Conservation (phyloP, 1,140 invertebrate genomes). For the Pararge aegeria region DNA sequence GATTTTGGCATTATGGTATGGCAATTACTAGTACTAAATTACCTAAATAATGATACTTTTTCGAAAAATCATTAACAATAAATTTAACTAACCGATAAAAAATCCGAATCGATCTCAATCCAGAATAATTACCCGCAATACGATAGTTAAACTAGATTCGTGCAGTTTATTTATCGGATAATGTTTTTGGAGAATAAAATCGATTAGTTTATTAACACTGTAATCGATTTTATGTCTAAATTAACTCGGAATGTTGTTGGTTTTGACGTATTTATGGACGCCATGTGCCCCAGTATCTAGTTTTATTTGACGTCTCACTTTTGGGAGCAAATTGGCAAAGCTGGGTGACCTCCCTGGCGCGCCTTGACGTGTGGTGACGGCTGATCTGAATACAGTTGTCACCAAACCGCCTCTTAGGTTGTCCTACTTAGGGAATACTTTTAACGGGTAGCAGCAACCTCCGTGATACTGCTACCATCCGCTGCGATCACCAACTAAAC, state of each 20-base stretch:
- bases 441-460: no score
- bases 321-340: no score
- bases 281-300: background rate
- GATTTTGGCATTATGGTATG: no score
- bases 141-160: background rate
- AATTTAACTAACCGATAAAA: background rate
- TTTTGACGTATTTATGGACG: background rate
- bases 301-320: background rate
- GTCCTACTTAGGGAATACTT: no score
- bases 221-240: conserved; percentile 1
- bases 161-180: conserved; percentile 1
- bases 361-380: no score
- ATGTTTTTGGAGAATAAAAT: conserved; percentile 3
- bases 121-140: background rate
- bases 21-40: no score
- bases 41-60: no score
- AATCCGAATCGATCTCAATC: background rate
- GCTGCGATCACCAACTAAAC: no score
- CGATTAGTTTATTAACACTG: background rate
- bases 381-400: no score
- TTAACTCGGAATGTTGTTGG: background rate
- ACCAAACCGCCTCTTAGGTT: no score
- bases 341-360: no score
- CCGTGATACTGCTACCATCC: no score
- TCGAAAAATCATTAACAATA: background rate